Evolutionary conservation across 2,888 invertebrate species (phyloP).

Genomic region (Slavum lentiscoides): DNA sequence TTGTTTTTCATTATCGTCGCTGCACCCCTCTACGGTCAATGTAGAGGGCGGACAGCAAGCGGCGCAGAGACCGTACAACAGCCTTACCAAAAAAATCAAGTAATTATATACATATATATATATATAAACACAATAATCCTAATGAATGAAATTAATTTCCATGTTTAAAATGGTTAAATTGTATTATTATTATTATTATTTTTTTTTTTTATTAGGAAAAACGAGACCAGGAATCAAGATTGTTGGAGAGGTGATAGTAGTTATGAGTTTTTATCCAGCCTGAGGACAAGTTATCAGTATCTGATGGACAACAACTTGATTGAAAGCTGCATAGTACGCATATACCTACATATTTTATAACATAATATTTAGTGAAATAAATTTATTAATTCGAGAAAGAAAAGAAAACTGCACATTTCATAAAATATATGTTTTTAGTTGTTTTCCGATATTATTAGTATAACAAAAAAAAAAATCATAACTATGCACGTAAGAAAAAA

Average conservation of each 20-base stretch:
- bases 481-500: too few relatives aligned
- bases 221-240: constrained; percentile 66
- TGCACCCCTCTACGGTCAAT: constrained; percentile 67
- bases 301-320: constrained; percentile 94
- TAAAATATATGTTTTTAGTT: not conserved
- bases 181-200: too few relatives aligned
- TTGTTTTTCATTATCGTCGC: constrained; percentile 80
- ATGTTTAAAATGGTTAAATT: too few relatives aligned
- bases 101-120: constrained; percentile 58
- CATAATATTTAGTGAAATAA: not conserved
- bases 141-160: not conserved
- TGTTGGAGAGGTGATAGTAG: constrained; percentile 74
- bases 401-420: not conserved
- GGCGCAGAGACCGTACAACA: constrained; percentile 77
- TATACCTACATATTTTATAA: not conserved
- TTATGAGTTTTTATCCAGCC: constrained; percentile 89
- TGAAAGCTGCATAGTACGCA: constrained; percentile 76
- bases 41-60: constrained; percentile 61
- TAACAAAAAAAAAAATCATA: too few relatives aligned
- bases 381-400: not conserved
- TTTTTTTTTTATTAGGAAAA: constrained; percentile 62
- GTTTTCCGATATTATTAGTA: too few relatives aligned
- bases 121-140: too few relatives aligned
- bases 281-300: constrained; percentile 89
- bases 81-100: constrained; percentile 76